Evolutionary conservation across 1,140 invertebrate genomes (phyloP).

Genomic region (Pseudoatta argentina): DNA sequence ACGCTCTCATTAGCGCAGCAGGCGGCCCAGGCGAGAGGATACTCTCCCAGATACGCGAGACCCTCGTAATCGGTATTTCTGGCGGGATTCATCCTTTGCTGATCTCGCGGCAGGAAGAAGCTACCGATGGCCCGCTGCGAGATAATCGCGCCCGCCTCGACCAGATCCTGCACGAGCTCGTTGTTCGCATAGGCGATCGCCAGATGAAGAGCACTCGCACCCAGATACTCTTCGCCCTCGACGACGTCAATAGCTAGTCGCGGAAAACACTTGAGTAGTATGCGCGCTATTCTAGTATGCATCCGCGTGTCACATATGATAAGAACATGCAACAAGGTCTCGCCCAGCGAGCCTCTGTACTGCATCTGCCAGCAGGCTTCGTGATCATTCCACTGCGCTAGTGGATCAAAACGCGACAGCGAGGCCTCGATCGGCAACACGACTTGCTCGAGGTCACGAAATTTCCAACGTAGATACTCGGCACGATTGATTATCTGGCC

Average conservation of each 20-base stretch:
- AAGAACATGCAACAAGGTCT: constrained; percentile 97
- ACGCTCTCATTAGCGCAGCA: constrained; percentile 98
- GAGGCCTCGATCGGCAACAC: constrained; percentile 94
- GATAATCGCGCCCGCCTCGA: constrained; percentile 96
- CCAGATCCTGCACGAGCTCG: constrained; percentile 96
- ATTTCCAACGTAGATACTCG: constrained; percentile 97
- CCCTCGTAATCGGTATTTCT: constrained; percentile 97
- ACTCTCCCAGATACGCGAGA: constrained; percentile 97
- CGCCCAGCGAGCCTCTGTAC: constrained; percentile 97
- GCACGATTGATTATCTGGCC: constrained; percentile 95
- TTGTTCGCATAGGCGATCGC: constrained; percentile 98
- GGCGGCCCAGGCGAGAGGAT: constrained; percentile 98
- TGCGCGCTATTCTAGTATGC: constrained; percentile 94
- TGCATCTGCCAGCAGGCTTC: constrained; percentile 99
- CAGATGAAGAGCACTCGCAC: constrained; percentile 97
- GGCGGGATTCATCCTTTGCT: constrained; percentile 91
- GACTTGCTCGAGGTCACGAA: constrained; percentile 93
- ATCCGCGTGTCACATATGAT: constrained; percentile 97
- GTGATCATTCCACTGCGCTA: constrained; percentile 95
- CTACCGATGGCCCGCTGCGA: constrained; percentile 97
- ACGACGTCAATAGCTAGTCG: constrained; percentile 97
- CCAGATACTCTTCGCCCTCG: constrained; percentile 98
- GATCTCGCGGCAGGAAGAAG: constrained; percentile 96
- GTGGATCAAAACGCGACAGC: constrained; percentile 92
- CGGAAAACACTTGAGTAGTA: constrained; percentile 96